A percentile compares a stretch with the other conserved stretches of the same genome.
Conservation (phyloP, 2,888 invertebrate genomes). For the Allolobophora icterica region DNA sequence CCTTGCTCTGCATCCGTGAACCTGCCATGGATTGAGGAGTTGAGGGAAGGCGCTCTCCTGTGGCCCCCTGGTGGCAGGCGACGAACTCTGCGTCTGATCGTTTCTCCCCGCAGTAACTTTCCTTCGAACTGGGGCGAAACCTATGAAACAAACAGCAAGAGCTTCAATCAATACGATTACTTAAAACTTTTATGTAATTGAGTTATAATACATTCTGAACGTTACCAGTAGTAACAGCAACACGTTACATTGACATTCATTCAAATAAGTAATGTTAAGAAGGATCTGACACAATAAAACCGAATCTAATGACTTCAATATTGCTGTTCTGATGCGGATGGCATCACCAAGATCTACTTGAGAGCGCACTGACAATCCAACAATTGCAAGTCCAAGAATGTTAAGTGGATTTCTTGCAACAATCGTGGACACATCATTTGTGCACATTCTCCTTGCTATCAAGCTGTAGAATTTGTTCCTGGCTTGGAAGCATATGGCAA, state of each 20-base stretch:
- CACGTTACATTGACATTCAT: background rate
- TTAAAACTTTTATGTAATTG: background rate
- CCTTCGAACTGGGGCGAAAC: background rate
- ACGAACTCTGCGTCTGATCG: background rate
- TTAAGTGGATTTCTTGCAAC: no score
- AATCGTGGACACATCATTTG: no score
- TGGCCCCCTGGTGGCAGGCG: background rate
- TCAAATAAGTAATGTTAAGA: background rate
- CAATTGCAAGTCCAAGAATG: no score
- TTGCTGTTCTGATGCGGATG: background rate
- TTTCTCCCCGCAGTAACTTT: slow-evolving; percentile 5
- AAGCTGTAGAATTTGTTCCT: no score
- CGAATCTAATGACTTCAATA: background rate
- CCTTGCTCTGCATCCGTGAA: background rate
- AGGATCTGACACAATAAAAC: background rate
- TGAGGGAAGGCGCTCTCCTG: background rate
- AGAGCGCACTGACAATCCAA: no score
- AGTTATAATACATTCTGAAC: background rate
- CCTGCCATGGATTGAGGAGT: background rate
- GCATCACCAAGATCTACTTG: no score
- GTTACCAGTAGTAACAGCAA: no score
- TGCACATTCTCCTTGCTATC: no score
- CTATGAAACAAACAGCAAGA: background rate
- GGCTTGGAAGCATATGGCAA: no score
- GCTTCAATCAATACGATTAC: background rate